These are phyloP conservation scores for Phyto melanocephala DNA, from an alignment of 2,888 invertebrate genomes.

Conservation along the genomic window DNA sequence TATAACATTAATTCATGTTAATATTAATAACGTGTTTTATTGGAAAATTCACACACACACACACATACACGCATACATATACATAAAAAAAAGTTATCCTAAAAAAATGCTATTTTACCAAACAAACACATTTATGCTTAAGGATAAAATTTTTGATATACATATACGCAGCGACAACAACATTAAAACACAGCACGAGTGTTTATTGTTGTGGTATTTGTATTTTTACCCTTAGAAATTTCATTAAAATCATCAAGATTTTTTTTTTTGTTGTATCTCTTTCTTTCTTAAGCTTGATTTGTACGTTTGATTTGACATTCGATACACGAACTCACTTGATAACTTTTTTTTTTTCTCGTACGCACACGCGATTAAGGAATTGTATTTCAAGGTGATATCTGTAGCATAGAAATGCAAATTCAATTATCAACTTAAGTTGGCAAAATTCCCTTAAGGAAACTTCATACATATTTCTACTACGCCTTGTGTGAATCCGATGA, in stretches of 20 bases:
- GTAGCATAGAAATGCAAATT: neutral
- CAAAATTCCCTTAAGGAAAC: neutral
- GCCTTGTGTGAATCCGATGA: neutral
- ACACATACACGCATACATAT: neutral
- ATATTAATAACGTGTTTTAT: neutral
- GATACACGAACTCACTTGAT: slow-evolving; percentile 13
- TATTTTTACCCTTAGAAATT: neutral
- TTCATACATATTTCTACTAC: neutral
- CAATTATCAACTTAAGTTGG: neutral
- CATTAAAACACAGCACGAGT: slow-evolving; percentile 3
- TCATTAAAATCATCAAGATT: slow-evolving; percentile 17
- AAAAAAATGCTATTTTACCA: too few relatives aligned
- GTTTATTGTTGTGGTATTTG: slow-evolving; percentile 9
- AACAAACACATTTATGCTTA: too few relatives aligned
- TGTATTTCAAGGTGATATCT: neutral
- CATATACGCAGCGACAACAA: neutral
- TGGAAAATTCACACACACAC: neutral
- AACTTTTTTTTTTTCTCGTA: neutral
- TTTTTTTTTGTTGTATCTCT: neutral
- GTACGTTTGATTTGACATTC: slow-evolving; percentile 12
- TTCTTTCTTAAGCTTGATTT: slow-evolving; percentile 6
- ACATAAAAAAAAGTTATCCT: too few relatives aligned
- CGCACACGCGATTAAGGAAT: neutral
- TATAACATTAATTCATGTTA: slow-evolving; percentile 27
- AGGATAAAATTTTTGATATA: neutral